Evolutionary conservation across 2,797 vertebrate genomes (phyloP), one percentile per base, ranked within the genome.

Genomic region (Nyctibius grandis): DNA sequence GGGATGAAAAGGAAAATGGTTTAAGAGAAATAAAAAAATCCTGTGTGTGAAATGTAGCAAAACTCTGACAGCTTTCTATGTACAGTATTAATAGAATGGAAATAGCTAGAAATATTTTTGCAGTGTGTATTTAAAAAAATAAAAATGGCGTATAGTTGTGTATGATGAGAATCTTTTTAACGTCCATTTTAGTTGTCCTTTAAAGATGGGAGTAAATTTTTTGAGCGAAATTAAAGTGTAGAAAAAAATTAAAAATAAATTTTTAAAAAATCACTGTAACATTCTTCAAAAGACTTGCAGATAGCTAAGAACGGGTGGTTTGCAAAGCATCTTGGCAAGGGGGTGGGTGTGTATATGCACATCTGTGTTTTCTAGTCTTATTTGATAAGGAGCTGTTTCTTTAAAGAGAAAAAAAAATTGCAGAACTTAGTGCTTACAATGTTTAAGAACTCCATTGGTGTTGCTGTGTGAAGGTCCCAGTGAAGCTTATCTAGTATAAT

Each of bases 401-500:
- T 93, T 91, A 68, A 93, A 94, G 78, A 93, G 90, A 94, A 47
- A 48, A 48, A 48, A 48, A 23, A 22, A 11, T 75, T 68, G 64
- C 76, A 83, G 93, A 95, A 82, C 8, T 3, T 89, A 96, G 45
- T 84, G 98, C 98, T 99, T 98, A 99, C 98, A 34, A 98, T 98
- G 98, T 98, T 98, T 98, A 98, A 91, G 97, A 99, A 99, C 97
- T 98, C 99, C 85, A 99, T 97, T 10, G 98, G 98, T 77, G 98
- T 99, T 60, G 98, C 98, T 6, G 96, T 98, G 97, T 98, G 98
- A 96, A 99, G 97, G 96, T 99, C 98, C 98, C 98, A 98, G 85
- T 98, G 98, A 98, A 99, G 98, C 97, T 98, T 99, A 97, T 98
- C 98, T 70, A 99, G 98, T 97, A 98, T 98, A 97, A 98, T 98